Evolutionary conservation across 2,797 vertebrate species (phyloP).

Genomic region (Periophthalmus magnuspinnatus): DNA sequence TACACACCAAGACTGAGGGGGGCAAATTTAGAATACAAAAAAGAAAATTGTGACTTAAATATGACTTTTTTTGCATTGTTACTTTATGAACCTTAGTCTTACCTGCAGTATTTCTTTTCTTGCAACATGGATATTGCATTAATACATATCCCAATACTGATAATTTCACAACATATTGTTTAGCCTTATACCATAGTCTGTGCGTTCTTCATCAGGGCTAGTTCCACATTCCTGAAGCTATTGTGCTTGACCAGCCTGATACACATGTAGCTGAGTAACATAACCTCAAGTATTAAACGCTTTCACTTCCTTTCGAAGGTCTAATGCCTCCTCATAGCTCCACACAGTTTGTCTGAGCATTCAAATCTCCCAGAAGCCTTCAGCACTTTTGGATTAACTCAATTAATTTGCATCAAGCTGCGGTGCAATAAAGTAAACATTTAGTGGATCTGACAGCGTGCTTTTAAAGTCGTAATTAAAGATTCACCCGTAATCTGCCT

Average conservation of each 20-base stretch:
- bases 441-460: constrained; percentile 3
- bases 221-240: not conserved
- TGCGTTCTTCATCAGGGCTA: not conserved
- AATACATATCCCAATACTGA: too few species aligned
- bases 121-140: too few species aligned
- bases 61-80: too few species aligned
- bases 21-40: too few species aligned
- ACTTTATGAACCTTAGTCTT: too few species aligned
- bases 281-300: constrained; percentile 33
- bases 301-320: constrained; percentile 49
- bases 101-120: too few species aligned
- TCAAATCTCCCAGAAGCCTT: constrained; percentile 28
- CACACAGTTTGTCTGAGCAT: constrained; percentile 26
- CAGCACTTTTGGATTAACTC: constrained; percentile 22
- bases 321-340: constrained; percentile 27
- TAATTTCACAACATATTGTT: too few species aligned
- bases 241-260: not conserved
- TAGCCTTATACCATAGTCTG: too few species aligned
- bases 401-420: constrained; percentile 31
- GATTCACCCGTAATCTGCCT: not conserved
- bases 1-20: too few species aligned
- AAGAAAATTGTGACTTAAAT: too few species aligned
- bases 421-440: constrained; percentile 17
- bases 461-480: constrained; percentile 14
- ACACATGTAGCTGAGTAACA: not conserved